Percentiles rank a stretch among this genome's conserved stretches.
Evolutionary conservation across 2,888 invertebrate species (phyloP).

Genomic region (Hypena proboscidalis): DNA sequence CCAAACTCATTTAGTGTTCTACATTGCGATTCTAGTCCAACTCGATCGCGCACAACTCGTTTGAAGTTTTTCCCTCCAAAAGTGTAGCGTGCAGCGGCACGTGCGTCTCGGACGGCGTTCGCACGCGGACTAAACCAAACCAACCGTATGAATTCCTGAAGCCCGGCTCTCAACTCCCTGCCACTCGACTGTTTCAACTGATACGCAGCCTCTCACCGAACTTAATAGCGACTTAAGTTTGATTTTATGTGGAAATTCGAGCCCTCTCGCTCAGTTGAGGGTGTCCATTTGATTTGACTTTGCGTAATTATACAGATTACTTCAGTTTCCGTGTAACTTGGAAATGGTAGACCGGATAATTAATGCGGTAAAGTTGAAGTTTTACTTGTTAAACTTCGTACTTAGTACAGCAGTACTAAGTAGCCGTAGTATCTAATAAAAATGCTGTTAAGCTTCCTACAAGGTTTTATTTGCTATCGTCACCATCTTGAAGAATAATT

Average conservation of each 20-base stretch:
- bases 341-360: slow-evolving; percentile 17
- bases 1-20: slow-evolving; percentile 31
- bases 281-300: slow-evolving; percentile 36
- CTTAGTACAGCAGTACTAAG: no score
- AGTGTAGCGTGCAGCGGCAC: slow-evolving; percentile 36
- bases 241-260: slow-evolving; percentile 49
- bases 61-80: slow-evolving; percentile 75
- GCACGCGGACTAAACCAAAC: slow-evolving; percentile 61
- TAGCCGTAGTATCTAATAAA: no score
- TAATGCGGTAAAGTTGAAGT: no score
- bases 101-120: slow-evolving; percentile 46
- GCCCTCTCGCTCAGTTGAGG: slow-evolving; percentile 34
- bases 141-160: no score
- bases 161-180: slow-evolving; percentile 14
- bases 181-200: slow-evolving; percentile 35
- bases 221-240: slow-evolving; percentile 51
- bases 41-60: slow-evolving; percentile 36
- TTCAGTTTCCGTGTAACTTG: slow-evolving; percentile 17
- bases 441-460: no score
- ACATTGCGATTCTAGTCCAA: slow-evolving; percentile 15
- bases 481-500: no score
- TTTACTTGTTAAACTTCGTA: no score
- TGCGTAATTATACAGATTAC: slow-evolving; percentile 30
- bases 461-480: no score
- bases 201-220: slow-evolving; percentile 37